Evolutionary conservation across 2,113 vertebrate species (phyloP), one percentile per base, ranked within the genome.

Genomic region (Cebidichthys violaceus): DNA sequence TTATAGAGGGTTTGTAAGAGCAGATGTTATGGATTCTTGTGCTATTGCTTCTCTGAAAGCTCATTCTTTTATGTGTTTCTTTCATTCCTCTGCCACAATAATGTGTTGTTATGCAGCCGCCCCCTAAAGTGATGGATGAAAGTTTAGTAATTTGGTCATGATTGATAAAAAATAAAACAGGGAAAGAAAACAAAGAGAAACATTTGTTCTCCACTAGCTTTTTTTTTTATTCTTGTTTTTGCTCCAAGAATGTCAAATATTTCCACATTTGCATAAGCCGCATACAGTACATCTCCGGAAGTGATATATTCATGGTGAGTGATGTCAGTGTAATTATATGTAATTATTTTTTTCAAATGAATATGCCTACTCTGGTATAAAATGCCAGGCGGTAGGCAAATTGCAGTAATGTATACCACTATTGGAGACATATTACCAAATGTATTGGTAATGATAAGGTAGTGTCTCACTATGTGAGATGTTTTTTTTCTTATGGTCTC

Each of bases 261-360:
- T 75, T 78, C 27, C 43, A 43, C 20, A 59, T 75, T 77, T 78
- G 14, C 9, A 2, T 29, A 67, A 15, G 64, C 22, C 4, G 2
- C 47, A 41, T 43, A 66, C n/a, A 54, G 60, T 10, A 41, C 18
- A 41, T 87, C 8, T 77, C 79, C 50, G 75, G 43, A 89, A 70
- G 39, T 72, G 67, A 81, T 78, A 85, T 39, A 87, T 79, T 82
- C n/a, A 74, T 73, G 41, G 15, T 69, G 73, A 82, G 74, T 74
- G 67, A 76, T 81, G 52, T 55, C 14, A 5, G 64, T 81, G 88
- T 90, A 87, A 90, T 88, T 88, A 75, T 43, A 83, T n/a, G 78
- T 62, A 64, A 43, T 27, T 35, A 72, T 71, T 52, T 76, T 75
- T 65, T 68, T 29, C 24, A 82, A 79, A 86, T 89, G 35, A 82